A percentile compares a stretch with the other conserved stretches of the same genome.
phyloP scores from a whole-genome alignment of 2,113 vertebrate genomes.

The Glaucidium brasilianum region DNA sequence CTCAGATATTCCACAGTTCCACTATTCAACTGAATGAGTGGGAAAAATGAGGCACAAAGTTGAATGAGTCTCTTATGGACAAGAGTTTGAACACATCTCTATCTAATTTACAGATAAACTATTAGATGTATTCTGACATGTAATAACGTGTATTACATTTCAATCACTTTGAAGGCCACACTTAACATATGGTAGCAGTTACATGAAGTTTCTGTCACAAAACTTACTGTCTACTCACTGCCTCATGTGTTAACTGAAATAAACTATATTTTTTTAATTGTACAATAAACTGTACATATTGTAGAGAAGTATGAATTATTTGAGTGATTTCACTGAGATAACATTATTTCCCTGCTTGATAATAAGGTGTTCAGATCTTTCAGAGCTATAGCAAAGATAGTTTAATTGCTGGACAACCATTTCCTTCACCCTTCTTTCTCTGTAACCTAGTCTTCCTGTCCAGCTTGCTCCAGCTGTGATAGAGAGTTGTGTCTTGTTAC shows the following conservation, averaged over 20 bases:
- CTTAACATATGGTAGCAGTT: neutral
- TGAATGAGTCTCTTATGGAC: neutral
- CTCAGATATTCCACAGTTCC: neutral
- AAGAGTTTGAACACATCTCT: neutral
- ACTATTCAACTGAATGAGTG: neutral
- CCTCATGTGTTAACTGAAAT: neutral
- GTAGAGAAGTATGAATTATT: neutral
- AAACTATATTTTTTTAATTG: neutral
- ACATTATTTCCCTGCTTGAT: neutral
- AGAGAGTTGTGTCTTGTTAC: neutral
- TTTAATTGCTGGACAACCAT: neutral
- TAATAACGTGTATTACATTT: neutral
- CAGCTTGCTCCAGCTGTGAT: neutral
- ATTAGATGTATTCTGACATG: neutral
- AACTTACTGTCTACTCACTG: neutral
- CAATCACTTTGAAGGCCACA: neutral
- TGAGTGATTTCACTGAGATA: neutral
- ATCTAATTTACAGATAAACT: neutral
- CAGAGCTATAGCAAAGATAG: neutral
- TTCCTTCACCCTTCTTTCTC: neutral
- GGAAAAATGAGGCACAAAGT: neutral
- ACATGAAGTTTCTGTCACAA: neutral
- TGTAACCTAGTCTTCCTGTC: neutral
- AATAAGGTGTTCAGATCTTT: neutral
- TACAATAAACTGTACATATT: neutral